Evolutionary conservation across 2,888 invertebrate species (phyloP), one percentile per base, ranked within the genome.

Genomic region (Nebria salina): DNA sequence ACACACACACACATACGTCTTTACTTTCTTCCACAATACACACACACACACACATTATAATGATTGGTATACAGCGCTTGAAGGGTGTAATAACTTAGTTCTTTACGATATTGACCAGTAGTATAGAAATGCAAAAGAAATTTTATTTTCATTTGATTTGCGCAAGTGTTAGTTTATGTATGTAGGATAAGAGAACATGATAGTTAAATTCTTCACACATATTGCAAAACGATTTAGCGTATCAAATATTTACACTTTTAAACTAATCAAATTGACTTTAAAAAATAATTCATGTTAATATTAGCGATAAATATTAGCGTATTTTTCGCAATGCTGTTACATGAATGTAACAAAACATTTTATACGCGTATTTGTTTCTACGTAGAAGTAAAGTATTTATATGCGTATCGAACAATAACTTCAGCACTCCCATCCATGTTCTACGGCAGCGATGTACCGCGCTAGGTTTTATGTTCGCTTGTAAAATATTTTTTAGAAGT

Each of bases 401-500:
- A 34, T 34, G 20, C 70, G 70, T 4, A 20, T 70, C 54, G 70
- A 26, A 70, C 70, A 70, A 70, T 11, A 70, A 70, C 25, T 11
- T 26, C 70, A 70, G 25, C 70, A 34, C 70, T 70, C 70, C 70
- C 70, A 70, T 70, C 70, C 34, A 11, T 54, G 13, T 54, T 34
- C 34, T 8, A 20, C 66, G 26, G 70, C 70, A 34, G 70, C 70
- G 11, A 70, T 70, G 11, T 13, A 25, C 70, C 54, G 54, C 54
- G 54, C 54, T 54, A 54, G 70, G 25, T 73, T 81, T 81, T 81
- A 81, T 76, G 81, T 34, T 41, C 72, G 76, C 76, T 81, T 81
- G 81, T 81, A 81, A 81, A 81, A 81, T 72, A 76, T 76, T 54
- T 54, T 81, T 81, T 81, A 76, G 76, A 80, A 76, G 72, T 76